phyloP scores from a whole-genome alignment of 2,113 vertebrate genomes.

The Hirundichthys speculiger region DNA sequence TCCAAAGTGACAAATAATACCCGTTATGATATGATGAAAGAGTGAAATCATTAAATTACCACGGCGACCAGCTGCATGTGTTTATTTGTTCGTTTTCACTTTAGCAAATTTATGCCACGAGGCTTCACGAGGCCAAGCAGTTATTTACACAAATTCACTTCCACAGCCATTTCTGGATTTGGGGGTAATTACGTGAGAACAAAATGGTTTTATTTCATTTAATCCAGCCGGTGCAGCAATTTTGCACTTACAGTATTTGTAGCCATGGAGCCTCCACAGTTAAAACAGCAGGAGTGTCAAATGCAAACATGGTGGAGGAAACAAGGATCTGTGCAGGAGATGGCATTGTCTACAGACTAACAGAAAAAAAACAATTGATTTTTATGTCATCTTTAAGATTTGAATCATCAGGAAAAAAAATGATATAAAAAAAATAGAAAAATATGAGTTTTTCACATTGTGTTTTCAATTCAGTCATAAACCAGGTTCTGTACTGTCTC shows the following conservation, averaged over 20 bases:
- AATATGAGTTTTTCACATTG: neutral
- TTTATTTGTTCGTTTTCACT: slow-evolving; percentile 62
- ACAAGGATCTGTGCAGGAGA: slow-evolving; percentile 17
- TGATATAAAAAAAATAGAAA: neutral
- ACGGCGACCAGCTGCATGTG: slow-evolving; percentile 66
- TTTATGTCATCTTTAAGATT: no score
- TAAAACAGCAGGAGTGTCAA: slow-evolving; percentile 69
- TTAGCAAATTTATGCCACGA: slow-evolving; percentile 76
- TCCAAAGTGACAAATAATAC: slow-evolving; percentile 83
- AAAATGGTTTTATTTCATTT: slow-evolving; percentile 83
- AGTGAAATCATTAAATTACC: slow-evolving; percentile 83
- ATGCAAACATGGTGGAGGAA: slow-evolving; percentile 49
- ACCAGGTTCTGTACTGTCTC: neutral
- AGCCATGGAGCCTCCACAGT: slow-evolving; percentile 61
- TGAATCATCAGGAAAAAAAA: no score
- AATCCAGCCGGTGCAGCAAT: slow-evolving; percentile 77
- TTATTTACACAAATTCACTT: slow-evolving; percentile 82
- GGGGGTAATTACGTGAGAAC: slow-evolving; percentile 76
- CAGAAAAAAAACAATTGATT: slow-evolving; percentile 8
- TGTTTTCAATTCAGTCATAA: neutral
- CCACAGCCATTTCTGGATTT: slow-evolving; percentile 78
- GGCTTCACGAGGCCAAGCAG: slow-evolving; percentile 75
- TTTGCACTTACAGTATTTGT: slow-evolving; percentile 80
- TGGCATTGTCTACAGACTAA: neutral
- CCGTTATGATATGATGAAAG: slow-evolving; percentile 83